A percentile compares a stretch with the other conserved stretches of the same genome.
These are phyloP conservation scores for Crocuta crocuta DNA, from an alignment of 2,113 vertebrate genomes.

Conservation along the genomic window DNA sequence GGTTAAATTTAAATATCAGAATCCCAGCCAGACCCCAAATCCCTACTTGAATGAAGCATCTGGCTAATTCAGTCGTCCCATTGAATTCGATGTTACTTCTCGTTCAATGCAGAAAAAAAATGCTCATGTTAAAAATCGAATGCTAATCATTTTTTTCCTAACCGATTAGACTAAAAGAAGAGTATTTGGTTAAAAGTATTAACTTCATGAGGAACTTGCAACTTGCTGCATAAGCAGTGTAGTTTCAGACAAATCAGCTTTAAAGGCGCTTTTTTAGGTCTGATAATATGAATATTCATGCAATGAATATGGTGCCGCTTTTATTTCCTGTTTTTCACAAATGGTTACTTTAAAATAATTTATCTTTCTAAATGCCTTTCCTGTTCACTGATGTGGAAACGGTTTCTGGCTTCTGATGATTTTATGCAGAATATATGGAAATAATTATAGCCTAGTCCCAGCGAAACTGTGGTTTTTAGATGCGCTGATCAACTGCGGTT, in stretches of 20 bases:
- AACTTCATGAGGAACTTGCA: constrained; percentile 5
- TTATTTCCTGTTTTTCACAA: background rate
- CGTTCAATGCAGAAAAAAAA: constrained; percentile 16
- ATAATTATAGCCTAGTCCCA: constrained; percentile 70
- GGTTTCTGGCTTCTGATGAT: constrained; percentile 59
- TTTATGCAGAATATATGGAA: constrained; percentile 70
- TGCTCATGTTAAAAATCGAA: constrained; percentile 6
- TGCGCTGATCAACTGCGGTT: constrained; percentile 64
- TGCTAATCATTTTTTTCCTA: background rate
- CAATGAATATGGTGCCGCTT: background rate
- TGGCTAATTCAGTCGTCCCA: background rate
- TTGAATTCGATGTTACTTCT: background rate
- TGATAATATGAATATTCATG: constrained; percentile 41
- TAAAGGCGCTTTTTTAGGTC: background rate
- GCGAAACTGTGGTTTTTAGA: constrained; percentile 75
- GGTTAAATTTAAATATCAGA: background rate
- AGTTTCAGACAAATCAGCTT: background rate
- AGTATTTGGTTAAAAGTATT: background rate
- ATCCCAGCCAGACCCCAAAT: background rate
- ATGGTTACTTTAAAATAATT: constrained; percentile 43
- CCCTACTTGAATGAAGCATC: background rate
- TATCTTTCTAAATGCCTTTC: constrained; percentile 27
- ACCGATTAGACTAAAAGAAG: background rate
- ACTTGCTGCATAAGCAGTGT: background rate
- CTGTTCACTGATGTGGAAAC: constrained; percentile 44